Conservation (phyloP, 2,888 invertebrate genomes). For the Zaprionus lineosus region DNA sequence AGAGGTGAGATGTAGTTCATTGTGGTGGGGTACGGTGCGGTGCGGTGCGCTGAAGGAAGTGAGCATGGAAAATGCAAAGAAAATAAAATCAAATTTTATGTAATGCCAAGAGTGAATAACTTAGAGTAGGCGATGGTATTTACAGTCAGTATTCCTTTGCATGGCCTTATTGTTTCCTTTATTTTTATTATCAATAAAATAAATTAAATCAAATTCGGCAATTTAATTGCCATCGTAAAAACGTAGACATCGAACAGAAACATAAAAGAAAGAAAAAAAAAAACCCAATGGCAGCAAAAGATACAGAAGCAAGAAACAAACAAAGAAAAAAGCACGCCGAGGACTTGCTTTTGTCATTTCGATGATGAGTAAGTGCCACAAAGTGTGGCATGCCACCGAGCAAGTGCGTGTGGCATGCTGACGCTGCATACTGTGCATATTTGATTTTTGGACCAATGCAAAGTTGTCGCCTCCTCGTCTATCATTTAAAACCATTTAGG, state of each 20-base stretch:
- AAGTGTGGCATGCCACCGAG: constrained; percentile 38
- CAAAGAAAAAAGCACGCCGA: constrained; percentile 11
- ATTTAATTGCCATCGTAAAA: constrained; percentile 75
- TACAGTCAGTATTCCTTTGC: constrained; percentile 12
- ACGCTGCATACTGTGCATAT: constrained; percentile 9
- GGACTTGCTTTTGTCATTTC: constrained; percentile 12
- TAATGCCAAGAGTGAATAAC: constrained; percentile 38
- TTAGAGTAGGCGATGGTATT: constrained; percentile 39
- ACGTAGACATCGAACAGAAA: constrained; percentile 11
- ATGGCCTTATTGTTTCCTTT: constrained; percentile 13
- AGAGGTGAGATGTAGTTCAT: too few species aligned
- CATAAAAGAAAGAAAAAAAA: neutral
- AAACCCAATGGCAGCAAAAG: constrained; percentile 31
- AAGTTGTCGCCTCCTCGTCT: constrained; percentile 14
- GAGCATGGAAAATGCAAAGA: constrained; percentile 17
- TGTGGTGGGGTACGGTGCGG: too few species aligned
- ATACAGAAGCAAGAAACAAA: constrained; percentile 1
- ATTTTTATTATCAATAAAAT: constrained; percentile 73
- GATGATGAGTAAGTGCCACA: constrained; percentile 41
- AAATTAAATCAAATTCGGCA: constrained; percentile 73
- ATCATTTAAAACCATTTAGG: too few species aligned
- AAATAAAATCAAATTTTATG: constrained; percentile 70
- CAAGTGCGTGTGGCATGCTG: neutral
- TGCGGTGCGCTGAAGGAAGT: too few species aligned
- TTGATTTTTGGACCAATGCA: constrained; percentile 31